These are phyloP conservation scores for Odontesthes bonariensis DNA, from an alignment of 2,113 vertebrate genomes.

Conservation along the genomic window DNA sequence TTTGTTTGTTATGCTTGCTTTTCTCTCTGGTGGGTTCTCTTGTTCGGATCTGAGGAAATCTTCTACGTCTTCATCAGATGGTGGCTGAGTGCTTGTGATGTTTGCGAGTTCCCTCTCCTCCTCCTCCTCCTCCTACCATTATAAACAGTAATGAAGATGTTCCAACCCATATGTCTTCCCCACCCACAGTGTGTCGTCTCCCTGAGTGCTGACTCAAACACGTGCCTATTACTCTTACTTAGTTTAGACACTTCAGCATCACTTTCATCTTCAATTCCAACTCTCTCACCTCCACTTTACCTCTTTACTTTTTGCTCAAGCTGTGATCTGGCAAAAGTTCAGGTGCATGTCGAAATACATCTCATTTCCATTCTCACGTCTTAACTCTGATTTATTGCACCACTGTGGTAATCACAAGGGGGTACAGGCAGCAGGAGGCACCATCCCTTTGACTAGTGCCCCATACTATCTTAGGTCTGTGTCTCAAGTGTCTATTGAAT, in stretches of 20 bases:
- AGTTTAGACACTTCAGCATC: slow-evolving; percentile 35
- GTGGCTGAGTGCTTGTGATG: slow-evolving; percentile 48
- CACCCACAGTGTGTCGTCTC: slow-evolving; percentile 28
- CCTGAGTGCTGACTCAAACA: slow-evolving; percentile 35
- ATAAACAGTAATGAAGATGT: slow-evolving; percentile 58
- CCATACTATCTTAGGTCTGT: slow-evolving; percentile 45
- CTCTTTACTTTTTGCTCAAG: slow-evolving; percentile 26
- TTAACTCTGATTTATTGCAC: slow-evolving; percentile 51
- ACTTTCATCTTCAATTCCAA: slow-evolving; percentile 36
- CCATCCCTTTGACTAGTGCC: slow-evolving; percentile 31
- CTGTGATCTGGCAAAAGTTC: slow-evolving; percentile 30
- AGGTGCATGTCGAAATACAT: slow-evolving; percentile 30
- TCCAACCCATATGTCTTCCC: slow-evolving; percentile 48
- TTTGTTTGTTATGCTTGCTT: slow-evolving; percentile 62
- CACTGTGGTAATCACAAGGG: slow-evolving; percentile 1
- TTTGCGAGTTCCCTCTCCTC: slow-evolving; percentile 27
- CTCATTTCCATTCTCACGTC: slow-evolving; percentile 32
- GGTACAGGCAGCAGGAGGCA: slow-evolving; percentile 23
- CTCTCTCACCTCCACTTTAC: neutral
- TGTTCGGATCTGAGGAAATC: slow-evolving; percentile 60
- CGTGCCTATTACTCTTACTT: slow-evolving; percentile 44
- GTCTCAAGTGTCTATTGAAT: slow-evolving; percentile 65
- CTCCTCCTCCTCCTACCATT: slow-evolving; percentile 16
- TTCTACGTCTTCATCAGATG: slow-evolving; percentile 60
- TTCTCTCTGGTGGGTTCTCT: slow-evolving; percentile 59